Base-by-base conservation (phyloP, 2,797 vertebrate species). In the Microctenopoma lineatum region DNA sequence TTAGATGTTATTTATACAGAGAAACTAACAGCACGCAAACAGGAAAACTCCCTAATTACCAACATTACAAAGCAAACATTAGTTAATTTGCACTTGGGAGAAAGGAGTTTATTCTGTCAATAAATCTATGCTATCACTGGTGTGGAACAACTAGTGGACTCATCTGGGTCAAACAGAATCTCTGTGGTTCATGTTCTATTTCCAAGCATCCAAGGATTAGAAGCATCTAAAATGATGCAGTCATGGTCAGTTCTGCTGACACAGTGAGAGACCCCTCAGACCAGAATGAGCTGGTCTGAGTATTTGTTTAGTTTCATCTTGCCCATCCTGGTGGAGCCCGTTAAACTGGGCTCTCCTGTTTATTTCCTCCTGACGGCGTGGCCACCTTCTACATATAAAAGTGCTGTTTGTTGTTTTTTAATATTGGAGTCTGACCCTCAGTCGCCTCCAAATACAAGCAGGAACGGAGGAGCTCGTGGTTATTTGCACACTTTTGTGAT, bases 301-400 rank as follows among this genome's bases (percentile, higher is more conserved):
- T 66, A 50, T 79, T 76, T 52, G 34, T 80, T 77, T 57, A 80
- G 58, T 79, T 55, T 36, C 16, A 21, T 70, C 73, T 70, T 44
- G 39, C 70, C 50, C 55, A 11, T 44, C 21, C 27, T 21, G 4
- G n/a, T 34, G 63, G 58, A 66, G 59, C 12, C 3, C 42, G 21
- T 67, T 65, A 65, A 81, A 84, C 71, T 61, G 63, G 29, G 36
- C 60, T 60, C 60, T 66, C 56, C 47, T 85, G 53, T 70, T 81
- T 62, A 59, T 77, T 84, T 79, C 1, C 65, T 65, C 48, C 47
- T 52, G 48, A 80, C 85, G 6, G 3, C 75, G 65, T 39, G 61
- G 44, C 44, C 69, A 27, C n/a, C 59, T 57, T 60, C 50, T 34
- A 38, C 6, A 32, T 59, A 2, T 46, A 66, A 68, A 52, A 18